A percentile compares a stretch with the other conserved stretches of the same genome.
phyloP scores from a whole-genome alignment of 2,888 invertebrate species.

The Miltochrista miniata region DNA sequence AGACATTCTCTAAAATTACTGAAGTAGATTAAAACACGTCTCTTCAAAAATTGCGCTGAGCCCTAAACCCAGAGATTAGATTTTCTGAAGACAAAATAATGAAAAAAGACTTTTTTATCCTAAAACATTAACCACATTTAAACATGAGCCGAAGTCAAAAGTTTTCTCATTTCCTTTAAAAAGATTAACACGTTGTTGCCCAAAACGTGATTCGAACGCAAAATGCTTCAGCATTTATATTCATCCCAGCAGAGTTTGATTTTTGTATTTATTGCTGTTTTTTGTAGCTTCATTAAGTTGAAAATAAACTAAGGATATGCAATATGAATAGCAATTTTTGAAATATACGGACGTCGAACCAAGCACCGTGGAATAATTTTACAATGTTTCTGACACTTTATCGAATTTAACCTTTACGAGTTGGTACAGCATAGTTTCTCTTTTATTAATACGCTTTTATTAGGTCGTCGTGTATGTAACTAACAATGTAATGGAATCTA shows the following conservation, averaged over 20 bases:
- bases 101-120: slow-evolving; percentile 29
- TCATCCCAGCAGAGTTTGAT: slow-evolving; percentile 30
- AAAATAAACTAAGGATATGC: not conserved
- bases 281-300: slow-evolving; percentile 3
- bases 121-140: slow-evolving; percentile 47
- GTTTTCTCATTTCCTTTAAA: slow-evolving; percentile 72
- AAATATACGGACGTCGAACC: not conserved
- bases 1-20: slow-evolving; percentile 2
- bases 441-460: too few species aligned
- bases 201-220: slow-evolving; percentile 55
- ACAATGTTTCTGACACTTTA: too few species aligned
- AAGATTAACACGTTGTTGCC: slow-evolving; percentile 67
- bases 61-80: not conserved
- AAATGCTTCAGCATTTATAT: slow-evolving; percentile 52
- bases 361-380: too few species aligned
- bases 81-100: slow-evolving; percentile 2
- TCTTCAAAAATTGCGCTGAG: not conserved
- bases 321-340: not conserved
- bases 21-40: not conserved
- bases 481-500: too few species aligned
- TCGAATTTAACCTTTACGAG: too few species aligned
- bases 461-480: too few species aligned
- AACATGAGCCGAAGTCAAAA: slow-evolving; percentile 43
- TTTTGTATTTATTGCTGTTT: slow-evolving; percentile 12
- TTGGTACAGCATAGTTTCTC: too few species aligned